A percentile compares a stretch with the other conserved stretches of the same genome.
These are phyloP conservation scores for Myopa tessellatipennis DNA, from an alignment of 2,888 invertebrate genomes.

Conservation along the genomic window DNA sequence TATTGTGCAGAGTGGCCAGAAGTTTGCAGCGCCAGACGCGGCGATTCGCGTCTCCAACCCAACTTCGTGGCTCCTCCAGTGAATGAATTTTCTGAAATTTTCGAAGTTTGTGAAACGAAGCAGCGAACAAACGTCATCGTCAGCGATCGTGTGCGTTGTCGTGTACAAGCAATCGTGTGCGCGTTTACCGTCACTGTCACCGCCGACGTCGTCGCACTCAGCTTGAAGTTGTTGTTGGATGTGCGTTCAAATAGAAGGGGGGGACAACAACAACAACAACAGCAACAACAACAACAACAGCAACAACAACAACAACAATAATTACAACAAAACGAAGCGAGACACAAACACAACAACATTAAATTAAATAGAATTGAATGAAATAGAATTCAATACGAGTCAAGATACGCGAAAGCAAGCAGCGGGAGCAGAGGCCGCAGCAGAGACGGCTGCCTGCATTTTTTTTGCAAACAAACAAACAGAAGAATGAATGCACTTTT, in stretches of 20 bases:
- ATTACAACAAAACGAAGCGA: constrained; percentile 6
- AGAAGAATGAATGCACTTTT: neutral
- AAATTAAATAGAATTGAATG: constrained; percentile 14
- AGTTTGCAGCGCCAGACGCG: neutral
- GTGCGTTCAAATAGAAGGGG: constrained; percentile 21
- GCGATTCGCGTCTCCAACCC: neutral
- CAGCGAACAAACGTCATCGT: constrained; percentile 9
- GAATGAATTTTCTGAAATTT: neutral
- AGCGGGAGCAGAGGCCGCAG: neutral
- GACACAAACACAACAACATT: neutral
- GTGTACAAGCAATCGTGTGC: constrained; percentile 15
- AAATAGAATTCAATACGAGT: neutral
- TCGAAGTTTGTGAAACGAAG: neutral
- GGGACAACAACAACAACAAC: constrained; percentile 4
- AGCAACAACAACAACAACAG: constrained; percentile 35
- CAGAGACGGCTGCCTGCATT: neutral
- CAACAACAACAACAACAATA: constrained; percentile 28
- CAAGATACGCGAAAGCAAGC: no score
- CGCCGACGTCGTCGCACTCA: neutral
- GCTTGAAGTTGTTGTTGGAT: neutral
- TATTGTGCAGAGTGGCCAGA: neutral
- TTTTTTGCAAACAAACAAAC: neutral
- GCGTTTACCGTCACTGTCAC: constrained; percentile 4
- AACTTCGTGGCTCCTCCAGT: neutral
- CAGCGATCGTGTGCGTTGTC: constrained; percentile 2